A percentile compares a stretch with the other conserved stretches of the same genome.
Conservation (phyloP, 1,140 invertebrate species). For the Chrysoperla carnea region DNA sequence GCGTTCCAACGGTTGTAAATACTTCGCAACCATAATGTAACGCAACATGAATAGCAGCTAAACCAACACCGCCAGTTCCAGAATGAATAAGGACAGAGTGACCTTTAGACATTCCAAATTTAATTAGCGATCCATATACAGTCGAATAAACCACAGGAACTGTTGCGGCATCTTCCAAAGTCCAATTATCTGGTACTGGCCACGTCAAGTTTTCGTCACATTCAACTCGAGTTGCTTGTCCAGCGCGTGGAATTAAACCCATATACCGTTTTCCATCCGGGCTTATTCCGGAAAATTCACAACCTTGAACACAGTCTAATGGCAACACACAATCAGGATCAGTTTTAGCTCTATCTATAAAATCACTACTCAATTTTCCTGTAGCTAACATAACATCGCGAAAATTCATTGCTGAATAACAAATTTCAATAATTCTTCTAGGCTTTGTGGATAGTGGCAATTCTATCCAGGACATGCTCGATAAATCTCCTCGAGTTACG, state of each 20-base stretch:
- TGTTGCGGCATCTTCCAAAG: constrained; percentile 69
- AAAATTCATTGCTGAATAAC: constrained; percentile 56
- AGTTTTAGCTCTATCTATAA: too few species aligned
- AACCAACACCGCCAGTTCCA: constrained; percentile 74
- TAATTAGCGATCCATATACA: constrained; percentile 64
- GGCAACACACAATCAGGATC: too few species aligned
- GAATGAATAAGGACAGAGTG: constrained; percentile 70
- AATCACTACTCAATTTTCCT: too few species aligned
- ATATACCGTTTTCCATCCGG: too few species aligned
- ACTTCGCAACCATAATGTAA: constrained; percentile 48
- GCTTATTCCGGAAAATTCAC: too few species aligned
- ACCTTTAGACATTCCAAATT: constrained; percentile 42
- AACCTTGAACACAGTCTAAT: too few species aligned
- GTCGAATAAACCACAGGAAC: constrained; percentile 73
- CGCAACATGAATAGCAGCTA: constrained; percentile 66
- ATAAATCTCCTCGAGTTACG: too few species aligned
- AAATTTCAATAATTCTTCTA: too few species aligned
- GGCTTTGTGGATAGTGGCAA: too few species aligned
- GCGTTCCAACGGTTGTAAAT: constrained; percentile 56
- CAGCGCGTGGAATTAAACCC: constrained; percentile 40
- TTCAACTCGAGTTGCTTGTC: constrained; percentile 37
- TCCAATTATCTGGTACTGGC: constrained; percentile 68
- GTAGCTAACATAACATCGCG: constrained; percentile 62
- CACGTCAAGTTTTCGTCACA: constrained; percentile 45
- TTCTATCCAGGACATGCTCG: too few species aligned